Evolutionary conservation across 2,797 vertebrate genomes (phyloP), one percentile per base, ranked within the genome.

Genomic region (Taenioides sp.): DNA sequence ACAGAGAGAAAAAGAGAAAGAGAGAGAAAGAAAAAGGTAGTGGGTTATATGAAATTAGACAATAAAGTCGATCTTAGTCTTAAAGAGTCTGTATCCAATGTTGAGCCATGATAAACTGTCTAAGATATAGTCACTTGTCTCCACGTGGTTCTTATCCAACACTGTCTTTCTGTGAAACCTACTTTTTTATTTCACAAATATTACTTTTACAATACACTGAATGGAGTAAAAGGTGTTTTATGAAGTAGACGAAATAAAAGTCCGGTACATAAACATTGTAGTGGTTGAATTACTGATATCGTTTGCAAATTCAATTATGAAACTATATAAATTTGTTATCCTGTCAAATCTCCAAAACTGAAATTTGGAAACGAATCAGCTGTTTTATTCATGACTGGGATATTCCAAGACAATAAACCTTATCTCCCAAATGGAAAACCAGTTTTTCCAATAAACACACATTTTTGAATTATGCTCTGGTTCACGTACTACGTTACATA

Each of bases 361-460:
- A 57, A 57, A 1, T 23, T 57, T 57, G 54, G 54, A 23, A 23
- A 14, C 6, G 20, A 14, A 11, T 57, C 54, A 12, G 22, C 10
- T 12, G 1, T 57, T 4, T 57, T 57, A 64, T 17, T 64, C 11
- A 64, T 9, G 10, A 23, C 5, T 76, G 40, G 72, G 18, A 74
- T 76, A 69, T 85, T 83, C 84, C 77, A 59, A 75, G 55, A 72
- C 66, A 70, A 64, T 71, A 68, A 79, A 79, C 76, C 75, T 79
- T 52, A 67, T 67, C 69, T 34, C 11, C 47, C 27, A 54, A 65
- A 52, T 52, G 20, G 25, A 31, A 64, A 40, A 43, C 5, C 37
- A 34, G 66, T 65, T 55, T 66, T 62, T 84, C 83, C 81, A 89
- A 84, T 80, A 81, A 65, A 78, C 72, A 80, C 70, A 84, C 76